Evolutionary conservation across 2,113 vertebrate genomes (phyloP).

Genomic region (Oryzias celebensis): DNA sequence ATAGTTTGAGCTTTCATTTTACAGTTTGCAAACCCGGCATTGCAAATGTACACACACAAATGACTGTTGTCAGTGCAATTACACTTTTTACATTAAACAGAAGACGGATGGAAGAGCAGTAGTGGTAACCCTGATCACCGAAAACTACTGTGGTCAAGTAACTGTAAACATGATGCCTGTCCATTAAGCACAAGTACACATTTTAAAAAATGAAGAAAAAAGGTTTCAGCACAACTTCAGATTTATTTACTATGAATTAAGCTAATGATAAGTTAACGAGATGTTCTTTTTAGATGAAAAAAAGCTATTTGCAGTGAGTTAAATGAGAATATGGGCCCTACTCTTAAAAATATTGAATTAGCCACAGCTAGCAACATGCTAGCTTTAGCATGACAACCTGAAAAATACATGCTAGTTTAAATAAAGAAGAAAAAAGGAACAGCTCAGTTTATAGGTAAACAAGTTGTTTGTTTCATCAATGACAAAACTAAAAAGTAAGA

Average conservation of each 20-base stretch:
- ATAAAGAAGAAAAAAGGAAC: background rate
- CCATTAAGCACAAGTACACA: background rate
- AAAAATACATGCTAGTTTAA: background rate
- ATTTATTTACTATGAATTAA: slow-evolving; percentile 18
- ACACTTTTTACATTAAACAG: slow-evolving; percentile 15
- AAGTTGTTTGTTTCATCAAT: no score
- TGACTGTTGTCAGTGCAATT: slow-evolving; percentile 19
- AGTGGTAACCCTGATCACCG: slow-evolving; percentile 28
- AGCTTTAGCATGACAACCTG: background rate
- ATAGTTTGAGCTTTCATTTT: background rate
- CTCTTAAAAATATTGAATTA: slow-evolving; percentile 7
- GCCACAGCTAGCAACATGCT: background rate
- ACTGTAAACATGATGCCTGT: slow-evolving; percentile 16
- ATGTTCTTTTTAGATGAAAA: slow-evolving; percentile 26
- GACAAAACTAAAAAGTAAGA: no score
- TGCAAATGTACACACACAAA: slow-evolving; percentile 14
- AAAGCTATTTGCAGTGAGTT: background rate
- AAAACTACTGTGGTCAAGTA: slow-evolving; percentile 23
- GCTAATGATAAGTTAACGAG: slow-evolving; percentile 4
- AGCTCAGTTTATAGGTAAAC: background rate
- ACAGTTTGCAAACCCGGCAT: slow-evolving; percentile 1
- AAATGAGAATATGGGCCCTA: background rate
- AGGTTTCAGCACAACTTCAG: slow-evolving; percentile 31
- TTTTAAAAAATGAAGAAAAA: slow-evolving; percentile 13
- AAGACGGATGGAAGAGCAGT: slow-evolving; percentile 14